Evolutionary conservation across 2,113 vertebrate species (phyloP).

Genomic region (Nothocercus julius): DNA sequence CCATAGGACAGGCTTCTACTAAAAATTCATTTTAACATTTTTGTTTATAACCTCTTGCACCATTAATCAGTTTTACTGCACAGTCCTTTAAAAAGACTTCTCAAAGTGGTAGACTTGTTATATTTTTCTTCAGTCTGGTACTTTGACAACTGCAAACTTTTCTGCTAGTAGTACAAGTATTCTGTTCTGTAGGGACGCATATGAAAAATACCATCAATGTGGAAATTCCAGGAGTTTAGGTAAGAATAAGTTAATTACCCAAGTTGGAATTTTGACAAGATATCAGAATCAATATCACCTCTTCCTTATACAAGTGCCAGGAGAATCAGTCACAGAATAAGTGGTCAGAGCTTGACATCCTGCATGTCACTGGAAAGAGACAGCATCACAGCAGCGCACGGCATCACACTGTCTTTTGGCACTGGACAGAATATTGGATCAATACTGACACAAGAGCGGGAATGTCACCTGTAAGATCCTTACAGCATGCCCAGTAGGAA

Average conservation of each 20-base stretch:
- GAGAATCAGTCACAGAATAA: neutral
- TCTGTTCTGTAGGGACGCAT: neutral
- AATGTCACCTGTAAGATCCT: slow-evolving; percentile 1
- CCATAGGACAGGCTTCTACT: neutral
- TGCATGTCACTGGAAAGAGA: neutral
- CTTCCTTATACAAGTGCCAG: neutral
- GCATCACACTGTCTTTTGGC: neutral
- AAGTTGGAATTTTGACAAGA: neutral
- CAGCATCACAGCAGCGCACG: neutral
- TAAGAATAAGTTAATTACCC: neutral
- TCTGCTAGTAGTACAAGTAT: neutral
- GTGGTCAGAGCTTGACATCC: neutral
- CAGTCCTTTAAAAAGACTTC: neutral
- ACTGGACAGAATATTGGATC: neutral
- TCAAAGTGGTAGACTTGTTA: neutral
- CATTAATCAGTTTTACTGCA: neutral
- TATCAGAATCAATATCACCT: neutral
- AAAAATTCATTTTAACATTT: neutral
- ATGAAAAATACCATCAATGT: neutral
- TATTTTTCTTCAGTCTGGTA: neutral
- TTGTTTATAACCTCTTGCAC: neutral
- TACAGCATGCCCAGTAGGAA: neutral
- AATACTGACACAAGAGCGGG: neutral
- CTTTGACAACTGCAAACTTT: neutral
- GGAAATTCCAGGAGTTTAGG: neutral